Base-by-base conservation (phyloP, 2,888 invertebrate genomes). In the Phalera bucephala region DNA sequence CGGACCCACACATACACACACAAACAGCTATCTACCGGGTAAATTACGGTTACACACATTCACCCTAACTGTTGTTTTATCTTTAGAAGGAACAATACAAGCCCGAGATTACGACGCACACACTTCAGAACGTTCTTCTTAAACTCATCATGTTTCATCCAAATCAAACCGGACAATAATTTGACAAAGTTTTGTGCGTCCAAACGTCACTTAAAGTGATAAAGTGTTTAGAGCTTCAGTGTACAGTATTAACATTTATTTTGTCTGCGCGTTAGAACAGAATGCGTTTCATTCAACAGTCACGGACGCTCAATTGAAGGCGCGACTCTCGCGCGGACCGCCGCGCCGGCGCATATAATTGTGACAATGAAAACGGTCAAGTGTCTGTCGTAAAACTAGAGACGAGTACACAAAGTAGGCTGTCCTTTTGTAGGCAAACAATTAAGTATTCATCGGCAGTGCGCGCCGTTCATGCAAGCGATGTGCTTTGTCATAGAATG, bases 301-400 rank as follows among this genome's bases (percentile, higher is more conserved):
- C 48, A 60, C 49, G 52, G 56, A 53, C 43, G 44, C 53, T 58
- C 52, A 61, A 69, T 66, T 64, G 49, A 63, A 58, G 58, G 53
- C 58, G 58, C 54, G 45, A 35, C 48, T 45, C 53, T 64, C 42
- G 58, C 52, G 41, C 44, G 53, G 64, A 61, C 69, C 60, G 71
- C 67, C 66, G 58, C 61, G 52, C 52, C 56, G 63, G 28, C 59
- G 63, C 64, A 73, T 69, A 72, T 71, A 64, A 80, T 77, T 76
- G 74, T 76, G 74, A 83, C 83, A 80, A 80, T 80, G 73, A 75
- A 79, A 73, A 74, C 72, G 78, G 78, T 72, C 74, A 81, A 80
- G 77, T 74, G 80, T 81, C 79, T 80, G 72, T 79, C 83, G 81
- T 82, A 84, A 82, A 82, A 81, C 75, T 77, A 76, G 68, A 77